Conservation (phyloP, 2,113 vertebrate genomes). For the Danionella cerebrum region DNA sequence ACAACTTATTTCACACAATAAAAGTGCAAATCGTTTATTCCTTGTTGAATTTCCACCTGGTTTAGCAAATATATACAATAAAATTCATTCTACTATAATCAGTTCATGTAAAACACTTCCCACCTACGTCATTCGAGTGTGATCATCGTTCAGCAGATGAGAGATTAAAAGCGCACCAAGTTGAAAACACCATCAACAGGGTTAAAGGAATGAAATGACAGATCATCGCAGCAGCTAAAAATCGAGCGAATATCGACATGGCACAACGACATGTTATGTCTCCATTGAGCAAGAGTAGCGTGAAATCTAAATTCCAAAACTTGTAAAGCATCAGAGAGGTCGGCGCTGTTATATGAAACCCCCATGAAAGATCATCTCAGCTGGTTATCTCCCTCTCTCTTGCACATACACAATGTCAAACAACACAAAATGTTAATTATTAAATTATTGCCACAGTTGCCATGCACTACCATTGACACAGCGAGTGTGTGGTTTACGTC, state of each 20-base stretch:
- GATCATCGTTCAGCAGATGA: constrained; percentile 40
- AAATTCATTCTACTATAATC: constrained; percentile 56
- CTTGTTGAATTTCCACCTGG: constrained; percentile 48
- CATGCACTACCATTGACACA: constrained; percentile 47
- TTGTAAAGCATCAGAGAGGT: constrained; percentile 18
- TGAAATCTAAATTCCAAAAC: constrained; percentile 16
- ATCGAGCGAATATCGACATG: constrained; percentile 43
- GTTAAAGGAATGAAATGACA: background rate
- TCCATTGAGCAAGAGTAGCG: constrained; percentile 45
- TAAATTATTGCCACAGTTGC: constrained; percentile 57
- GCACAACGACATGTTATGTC: constrained; percentile 42
- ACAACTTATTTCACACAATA: constrained; percentile 36
- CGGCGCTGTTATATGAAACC: constrained; percentile 24
- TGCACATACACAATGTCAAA: background rate
- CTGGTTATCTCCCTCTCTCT: background rate
- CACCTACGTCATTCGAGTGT: constrained; percentile 29
- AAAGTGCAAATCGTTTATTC: constrained; percentile 75
- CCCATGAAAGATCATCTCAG: constrained; percentile 55
- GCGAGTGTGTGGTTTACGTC: constrained; percentile 30
- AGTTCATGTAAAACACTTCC: constrained; percentile 33
- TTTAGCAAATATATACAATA: constrained; percentile 65
- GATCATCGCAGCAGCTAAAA: constrained; percentile 6
- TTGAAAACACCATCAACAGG: constrained; percentile 27
- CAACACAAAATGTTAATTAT: constrained; percentile 30
- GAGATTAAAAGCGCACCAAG: constrained; percentile 22